Conservation (phyloP, 2,888 invertebrate species). For the Cantharis lateralis region DNA sequence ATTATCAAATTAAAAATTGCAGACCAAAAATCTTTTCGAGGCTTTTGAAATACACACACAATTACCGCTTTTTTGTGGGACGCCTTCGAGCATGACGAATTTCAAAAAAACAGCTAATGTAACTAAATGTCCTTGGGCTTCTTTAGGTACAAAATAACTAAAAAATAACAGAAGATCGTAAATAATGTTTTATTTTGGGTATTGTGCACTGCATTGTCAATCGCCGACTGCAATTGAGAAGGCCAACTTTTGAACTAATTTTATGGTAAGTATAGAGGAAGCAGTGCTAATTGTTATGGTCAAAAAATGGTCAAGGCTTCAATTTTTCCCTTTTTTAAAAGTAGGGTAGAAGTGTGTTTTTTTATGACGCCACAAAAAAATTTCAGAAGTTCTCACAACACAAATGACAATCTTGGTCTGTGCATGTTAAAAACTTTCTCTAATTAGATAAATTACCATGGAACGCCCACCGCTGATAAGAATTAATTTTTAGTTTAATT, state of each 20-base stretch:
- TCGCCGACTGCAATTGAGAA: neutral
- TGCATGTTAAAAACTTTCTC: neutral
- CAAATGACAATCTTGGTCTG: neutral
- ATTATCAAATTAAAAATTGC: slow-evolving; percentile 6
- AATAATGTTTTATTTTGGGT: slow-evolving; percentile 7
- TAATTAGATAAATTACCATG: neutral
- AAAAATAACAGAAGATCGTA: slow-evolving; percentile 22
- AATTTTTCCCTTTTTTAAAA: neutral
- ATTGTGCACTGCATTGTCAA: neutral
- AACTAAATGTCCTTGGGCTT: slow-evolving; percentile 4
- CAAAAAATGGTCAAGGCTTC: neutral
- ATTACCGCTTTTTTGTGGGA: neutral
- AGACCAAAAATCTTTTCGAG: neutral
- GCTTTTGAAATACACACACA: neutral
- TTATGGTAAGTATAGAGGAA: neutral
- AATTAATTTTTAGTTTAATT: neutral
- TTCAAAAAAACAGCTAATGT: neutral
- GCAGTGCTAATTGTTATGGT: neutral
- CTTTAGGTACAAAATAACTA: slow-evolving; percentile 7
- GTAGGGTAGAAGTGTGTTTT: neutral
- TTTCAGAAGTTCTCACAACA: neutral
- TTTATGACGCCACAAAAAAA: neutral
- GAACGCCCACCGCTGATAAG: neutral
- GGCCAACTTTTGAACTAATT: neutral
- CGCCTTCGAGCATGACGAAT: slow-evolving; percentile 14